phyloP scores from a whole-genome alignment of 2,113 vertebrate genomes.

The Anoplopoma fimbria region DNA sequence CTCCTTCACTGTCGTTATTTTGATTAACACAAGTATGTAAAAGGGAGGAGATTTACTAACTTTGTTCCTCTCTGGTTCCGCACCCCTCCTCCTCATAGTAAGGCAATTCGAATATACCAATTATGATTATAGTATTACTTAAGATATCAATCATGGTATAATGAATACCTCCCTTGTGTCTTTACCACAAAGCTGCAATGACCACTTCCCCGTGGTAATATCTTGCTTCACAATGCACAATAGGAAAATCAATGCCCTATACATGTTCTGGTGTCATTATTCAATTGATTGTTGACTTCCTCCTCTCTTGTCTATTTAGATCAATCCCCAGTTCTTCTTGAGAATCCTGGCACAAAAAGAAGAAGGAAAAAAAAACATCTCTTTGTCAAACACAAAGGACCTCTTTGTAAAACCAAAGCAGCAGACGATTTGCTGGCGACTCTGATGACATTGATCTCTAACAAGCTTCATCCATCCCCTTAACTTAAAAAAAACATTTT shows the following conservation, averaged over 20 bases:
- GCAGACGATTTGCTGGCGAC: neutral
- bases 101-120: slow-evolving; percentile 18
- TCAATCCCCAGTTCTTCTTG: slow-evolving; percentile 32
- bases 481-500: slow-evolving; percentile 1
- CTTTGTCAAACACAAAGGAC: slow-evolving; percentile 34
- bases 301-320: slow-evolving; percentile 27
- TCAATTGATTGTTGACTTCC: slow-evolving; percentile 24
- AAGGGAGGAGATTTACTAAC: neutral
- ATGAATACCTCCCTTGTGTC: slow-evolving; percentile 20
- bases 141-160: slow-evolving; percentile 33
- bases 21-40: slow-evolving; percentile 3
- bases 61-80: neutral
- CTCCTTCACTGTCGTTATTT: neutral
- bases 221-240: slow-evolving; percentile 39
- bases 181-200: slow-evolving; percentile 12
- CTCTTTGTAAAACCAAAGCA: slow-evolving; percentile 20
- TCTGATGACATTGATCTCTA: slow-evolving; percentile 23
- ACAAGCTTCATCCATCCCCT: neutral
- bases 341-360: slow-evolving; percentile 7
- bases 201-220: slow-evolving; percentile 30
- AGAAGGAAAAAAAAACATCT: neutral
- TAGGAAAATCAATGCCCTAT: slow-evolving; percentile 48
- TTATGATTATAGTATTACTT: slow-evolving; percentile 13
- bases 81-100: neutral
- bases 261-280: slow-evolving; percentile 30